Evolutionary conservation across 2,797 vertebrate species (phyloP).

Genomic region (Sebastes trivittatus): DNA sequence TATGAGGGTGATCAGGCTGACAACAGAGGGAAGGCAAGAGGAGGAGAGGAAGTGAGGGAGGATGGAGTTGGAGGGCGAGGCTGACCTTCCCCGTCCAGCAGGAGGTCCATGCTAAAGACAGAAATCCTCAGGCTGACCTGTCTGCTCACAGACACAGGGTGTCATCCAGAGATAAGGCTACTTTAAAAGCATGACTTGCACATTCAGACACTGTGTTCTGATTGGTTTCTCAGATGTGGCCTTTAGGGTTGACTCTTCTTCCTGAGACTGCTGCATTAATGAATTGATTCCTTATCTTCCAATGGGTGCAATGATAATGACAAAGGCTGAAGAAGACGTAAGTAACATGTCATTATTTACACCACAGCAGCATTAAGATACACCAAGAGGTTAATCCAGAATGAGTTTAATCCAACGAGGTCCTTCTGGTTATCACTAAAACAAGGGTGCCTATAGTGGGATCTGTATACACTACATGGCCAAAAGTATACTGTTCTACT

Average conservation of each 20-base stretch:
- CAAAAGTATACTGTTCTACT: neutral
- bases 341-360: neutral
- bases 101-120: conserved; percentile 56
- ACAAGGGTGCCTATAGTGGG: neutral
- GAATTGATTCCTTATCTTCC: neutral
- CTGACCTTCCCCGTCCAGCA: conserved; percentile 50
- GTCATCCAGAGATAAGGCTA: neutral
- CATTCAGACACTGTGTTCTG: neutral
- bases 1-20: neutral
- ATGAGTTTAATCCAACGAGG: neutral
- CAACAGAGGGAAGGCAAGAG: neutral
- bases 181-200: neutral
- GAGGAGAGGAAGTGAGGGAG: conserved; percentile 9
- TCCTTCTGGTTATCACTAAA: neutral
- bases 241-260: conserved; percentile 4
- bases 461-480: neutral
- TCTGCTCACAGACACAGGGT: neutral
- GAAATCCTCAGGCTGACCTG: conserved; percentile 50
- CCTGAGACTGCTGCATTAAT: neutral
- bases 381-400: neutral
- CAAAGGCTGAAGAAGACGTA: too few relatives aligned
- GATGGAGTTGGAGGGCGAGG: conserved; percentile 28
- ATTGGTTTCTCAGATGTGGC: conserved; percentile 3
- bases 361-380: neutral
- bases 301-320: neutral